Base-by-base conservation (phyloP, 2,797 vertebrate genomes). In the Schizopygopsis malacanthus region DNA sequence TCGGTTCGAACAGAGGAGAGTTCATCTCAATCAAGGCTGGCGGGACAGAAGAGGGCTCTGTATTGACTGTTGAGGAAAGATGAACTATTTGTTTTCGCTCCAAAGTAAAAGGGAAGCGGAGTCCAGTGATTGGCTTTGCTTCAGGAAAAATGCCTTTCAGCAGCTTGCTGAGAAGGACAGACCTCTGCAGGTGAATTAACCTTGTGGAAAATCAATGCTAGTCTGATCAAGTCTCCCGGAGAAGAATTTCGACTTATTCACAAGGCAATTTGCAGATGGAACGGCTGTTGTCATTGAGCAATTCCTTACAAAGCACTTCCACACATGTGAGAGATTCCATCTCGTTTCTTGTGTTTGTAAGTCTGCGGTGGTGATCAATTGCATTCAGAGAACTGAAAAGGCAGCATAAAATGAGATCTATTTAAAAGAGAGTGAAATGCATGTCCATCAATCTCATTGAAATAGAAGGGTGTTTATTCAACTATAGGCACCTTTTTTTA, bases 41-140 rank as follows among this genome's bases (percentile, higher is more conserved):
- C 83, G 86, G 43, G 3, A 85, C 1, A 52, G 37, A 73, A 81
- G 86, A 88, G 90, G 88, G 82, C 69, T 75, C 88, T 61, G 79
- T 93, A 94, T 95, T 94, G 94, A 95, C 94, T 94, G 90, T 76
- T 86, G 87, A 89, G 89, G 70, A 91, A 91, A 90, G 91, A 94
- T 93, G 91, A 94, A 92, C 93, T 94, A 93, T 93, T 92, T 93
- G 92, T 93, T 91, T 91, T 90, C 85, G 82, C 79, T 88, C 87
- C 90, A 92, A 92, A 92, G 81, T 92, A 82, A 92, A 89, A 90
- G 85, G 87, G 85, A 82, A 90, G 89, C 91, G 92, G 90, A 92
- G 93, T 89, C 59, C 79, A 90, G 90, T 93, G 93, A 95, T 94
- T 93, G 90, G 81, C 92, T 93, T 93, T 91, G 85, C 89, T 87